A percentile compares a stretch with the other conserved stretches of the same genome.
These are phyloP conservation scores for Crotalus adamanteus DNA, from an alignment of 2,797 vertebrate genomes.

Conservation along the genomic window DNA sequence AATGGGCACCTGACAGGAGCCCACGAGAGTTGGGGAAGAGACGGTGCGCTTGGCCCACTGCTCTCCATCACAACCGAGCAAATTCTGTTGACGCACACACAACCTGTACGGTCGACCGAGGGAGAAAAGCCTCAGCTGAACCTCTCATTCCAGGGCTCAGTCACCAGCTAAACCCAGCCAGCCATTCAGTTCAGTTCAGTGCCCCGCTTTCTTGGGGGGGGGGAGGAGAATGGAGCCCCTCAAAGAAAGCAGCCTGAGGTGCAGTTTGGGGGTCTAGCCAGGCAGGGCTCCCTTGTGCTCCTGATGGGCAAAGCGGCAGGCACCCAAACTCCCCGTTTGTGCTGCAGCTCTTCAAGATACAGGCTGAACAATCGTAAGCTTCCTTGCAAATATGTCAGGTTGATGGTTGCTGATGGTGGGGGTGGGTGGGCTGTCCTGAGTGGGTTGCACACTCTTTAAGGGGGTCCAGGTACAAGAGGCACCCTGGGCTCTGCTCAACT, in stretches of 20 bases:
- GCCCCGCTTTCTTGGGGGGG: background rate
- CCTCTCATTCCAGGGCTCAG: background rate
- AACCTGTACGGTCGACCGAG: background rate
- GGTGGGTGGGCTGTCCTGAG: background rate
- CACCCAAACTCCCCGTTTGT: too few relatives aligned
- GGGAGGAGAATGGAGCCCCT: background rate
- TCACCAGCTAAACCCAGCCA: background rate
- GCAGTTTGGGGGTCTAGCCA: background rate
- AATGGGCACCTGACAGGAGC: background rate
- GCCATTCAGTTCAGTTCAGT: background rate
- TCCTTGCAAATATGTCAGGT: background rate
- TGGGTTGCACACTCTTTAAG: background rate
- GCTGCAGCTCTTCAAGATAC: background rate
- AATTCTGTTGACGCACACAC: background rate
- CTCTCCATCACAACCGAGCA: background rate
- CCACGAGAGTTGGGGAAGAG: background rate
- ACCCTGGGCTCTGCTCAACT: background rate
- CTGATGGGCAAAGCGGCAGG: background rate
- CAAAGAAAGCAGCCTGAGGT: background rate
- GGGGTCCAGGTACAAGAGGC: background rate
- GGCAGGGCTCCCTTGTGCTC: background rate
- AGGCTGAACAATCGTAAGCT: background rate
- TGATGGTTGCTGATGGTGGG: background rate
- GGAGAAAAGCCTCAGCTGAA: background rate
- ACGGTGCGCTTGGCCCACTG: background rate